phyloP scores from a whole-genome alignment of 2,797 vertebrate species.

The Acanthiza pusilla region DNA sequence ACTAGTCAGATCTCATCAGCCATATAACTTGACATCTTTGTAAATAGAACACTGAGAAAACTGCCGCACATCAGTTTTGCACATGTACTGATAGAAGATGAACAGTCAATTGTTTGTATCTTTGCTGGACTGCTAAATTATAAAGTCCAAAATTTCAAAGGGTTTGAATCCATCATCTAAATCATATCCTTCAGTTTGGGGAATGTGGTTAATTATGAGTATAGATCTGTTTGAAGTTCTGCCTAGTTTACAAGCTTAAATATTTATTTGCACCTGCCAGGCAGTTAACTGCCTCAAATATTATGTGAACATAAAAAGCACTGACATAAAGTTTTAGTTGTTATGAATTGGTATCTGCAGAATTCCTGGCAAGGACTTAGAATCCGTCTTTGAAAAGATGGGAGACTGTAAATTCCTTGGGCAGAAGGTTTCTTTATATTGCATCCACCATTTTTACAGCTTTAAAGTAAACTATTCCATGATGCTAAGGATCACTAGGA shows the following conservation, averaged over 20 bases:
- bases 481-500: background rate
- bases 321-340: background rate
- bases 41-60: background rate
- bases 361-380: conserved; percentile 12
- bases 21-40: background rate
- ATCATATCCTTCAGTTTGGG: conserved; percentile 30
- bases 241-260: conserved; percentile 29
- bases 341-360: background rate
- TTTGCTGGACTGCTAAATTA: conserved; percentile 23
- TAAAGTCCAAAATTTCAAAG: conserved; percentile 4
- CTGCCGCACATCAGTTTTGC: background rate
- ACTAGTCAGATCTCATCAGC: background rate
- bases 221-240: conserved; percentile 31
- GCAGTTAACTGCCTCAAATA: conserved; percentile 5
- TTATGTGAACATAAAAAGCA: conserved; percentile 8
- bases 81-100: background rate
- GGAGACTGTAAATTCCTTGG: background rate
- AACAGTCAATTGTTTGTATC: background rate
- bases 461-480: background rate
- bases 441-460: background rate
- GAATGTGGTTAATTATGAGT: conserved; percentile 21
- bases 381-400: conserved; percentile 4
- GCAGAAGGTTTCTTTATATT: background rate
- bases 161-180: conserved; percentile 1
- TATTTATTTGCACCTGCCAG: conserved; percentile 50